Percentiles rank a stretch among this genome's conserved stretches.
These are phyloP conservation scores for Coreius guichenoti DNA, from an alignment of 2,797 vertebrate genomes.

Conservation along the genomic window DNA sequence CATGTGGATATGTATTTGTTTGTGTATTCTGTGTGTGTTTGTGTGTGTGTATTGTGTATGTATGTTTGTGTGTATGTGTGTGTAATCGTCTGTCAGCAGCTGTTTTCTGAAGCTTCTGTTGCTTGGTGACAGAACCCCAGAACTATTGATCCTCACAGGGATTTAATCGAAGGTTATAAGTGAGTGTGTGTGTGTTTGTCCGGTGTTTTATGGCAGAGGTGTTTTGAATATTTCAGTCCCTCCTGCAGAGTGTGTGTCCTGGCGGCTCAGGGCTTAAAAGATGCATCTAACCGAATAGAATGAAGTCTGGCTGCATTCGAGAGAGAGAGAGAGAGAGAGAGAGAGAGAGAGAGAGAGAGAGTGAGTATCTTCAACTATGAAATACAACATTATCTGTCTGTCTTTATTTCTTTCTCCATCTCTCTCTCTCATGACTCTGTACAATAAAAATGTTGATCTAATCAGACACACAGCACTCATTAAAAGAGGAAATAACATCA, in stretches of 20 bases:
- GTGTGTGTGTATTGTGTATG: constrained; percentile 18
- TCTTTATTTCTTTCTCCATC: background rate
- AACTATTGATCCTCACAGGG: constrained; percentile 71
- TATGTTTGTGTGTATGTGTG: background rate
- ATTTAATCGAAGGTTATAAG: constrained; percentile 21
- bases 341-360: no score
- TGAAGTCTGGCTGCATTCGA: background rate
- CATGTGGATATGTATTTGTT: background rate
- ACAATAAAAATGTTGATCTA: background rate
- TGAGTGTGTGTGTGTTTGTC: constrained; percentile 40
- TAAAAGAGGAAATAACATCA: background rate
- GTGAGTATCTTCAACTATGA: background rate
- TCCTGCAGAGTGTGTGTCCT: constrained; percentile 31
- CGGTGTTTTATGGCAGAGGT: constrained; percentile 15
- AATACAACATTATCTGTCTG: background rate
- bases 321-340: background rate
- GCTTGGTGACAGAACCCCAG: constrained; percentile 72
- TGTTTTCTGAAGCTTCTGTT: constrained; percentile 71
- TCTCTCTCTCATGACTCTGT: background rate
- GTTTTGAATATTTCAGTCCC: constrained; percentile 38
- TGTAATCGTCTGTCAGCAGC: constrained; percentile 44
- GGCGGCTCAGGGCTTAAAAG: background rate
- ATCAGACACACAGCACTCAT: background rate
- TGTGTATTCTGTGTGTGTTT: background rate
- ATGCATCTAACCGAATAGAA: background rate